phyloP scores from a whole-genome alignment of 2,888 invertebrate genomes.

The Bursaphelenchus okinawaensis region DNA sequence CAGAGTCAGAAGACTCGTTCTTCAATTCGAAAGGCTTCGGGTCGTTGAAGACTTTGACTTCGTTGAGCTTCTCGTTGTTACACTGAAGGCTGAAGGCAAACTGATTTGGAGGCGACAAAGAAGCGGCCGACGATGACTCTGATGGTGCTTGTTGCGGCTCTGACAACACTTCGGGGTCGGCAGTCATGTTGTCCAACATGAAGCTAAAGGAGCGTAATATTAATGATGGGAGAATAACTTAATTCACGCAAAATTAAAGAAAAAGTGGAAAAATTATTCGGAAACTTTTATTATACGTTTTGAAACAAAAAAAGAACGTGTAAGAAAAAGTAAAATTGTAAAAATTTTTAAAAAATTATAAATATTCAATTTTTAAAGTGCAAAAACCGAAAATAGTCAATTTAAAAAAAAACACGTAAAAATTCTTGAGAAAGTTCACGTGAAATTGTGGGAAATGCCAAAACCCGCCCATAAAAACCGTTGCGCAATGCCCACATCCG shows the following conservation, averaged over 20 bases:
- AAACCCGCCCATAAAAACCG: too few species aligned
- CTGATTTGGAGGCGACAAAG: neutral
- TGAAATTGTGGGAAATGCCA: too few species aligned
- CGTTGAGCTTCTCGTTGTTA: neutral
- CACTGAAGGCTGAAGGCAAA: neutral
- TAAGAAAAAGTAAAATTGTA: too few species aligned
- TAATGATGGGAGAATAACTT: neutral
- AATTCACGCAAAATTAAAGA: neutral
- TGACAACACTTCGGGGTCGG: neutral
- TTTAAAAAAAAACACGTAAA: too few species aligned
- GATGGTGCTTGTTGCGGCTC: neutral
- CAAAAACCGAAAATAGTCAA: too few species aligned
- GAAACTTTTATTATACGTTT: too few species aligned
- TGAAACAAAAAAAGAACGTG: too few species aligned
- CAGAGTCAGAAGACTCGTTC: slow-evolving; percentile 1
- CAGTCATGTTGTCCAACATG: neutral
- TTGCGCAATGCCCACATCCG: neutral
- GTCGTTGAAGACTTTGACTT: neutral
- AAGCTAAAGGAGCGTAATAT: neutral
- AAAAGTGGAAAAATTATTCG: too few species aligned
- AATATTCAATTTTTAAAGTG: too few species aligned
- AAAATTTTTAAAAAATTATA: too few species aligned
- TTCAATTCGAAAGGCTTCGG: neutral
- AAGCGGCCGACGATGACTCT: neutral
- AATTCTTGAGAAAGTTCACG: too few species aligned